A percentile compares a stretch with the other conserved stretches of the same genome.
These are phyloP conservation scores for Anguilla pacifica DNA, from an alignment of 2,797 vertebrate species.

Conservation along the genomic window DNA sequence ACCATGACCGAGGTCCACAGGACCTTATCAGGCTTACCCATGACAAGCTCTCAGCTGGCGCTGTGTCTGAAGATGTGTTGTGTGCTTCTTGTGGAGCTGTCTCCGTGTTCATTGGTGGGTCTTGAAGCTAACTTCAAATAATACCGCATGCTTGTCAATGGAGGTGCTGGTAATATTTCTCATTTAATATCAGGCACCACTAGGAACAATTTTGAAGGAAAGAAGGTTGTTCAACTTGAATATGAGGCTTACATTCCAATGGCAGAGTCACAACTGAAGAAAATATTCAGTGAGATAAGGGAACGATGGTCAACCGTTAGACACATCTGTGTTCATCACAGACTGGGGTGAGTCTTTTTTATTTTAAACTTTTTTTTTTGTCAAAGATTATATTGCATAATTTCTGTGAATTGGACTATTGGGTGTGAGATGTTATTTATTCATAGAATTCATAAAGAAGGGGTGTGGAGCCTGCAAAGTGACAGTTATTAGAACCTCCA, in stretches of 20 bases:
- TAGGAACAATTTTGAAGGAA: slow-evolving; percentile 81
- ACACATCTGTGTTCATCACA: slow-evolving; percentile 85
- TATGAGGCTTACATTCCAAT: slow-evolving; percentile 89
- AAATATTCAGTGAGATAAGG: slow-evolving; percentile 81
- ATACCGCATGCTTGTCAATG: not conserved
- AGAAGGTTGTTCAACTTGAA: slow-evolving; percentile 83
- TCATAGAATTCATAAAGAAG: not conserved
- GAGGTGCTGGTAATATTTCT: not conserved
- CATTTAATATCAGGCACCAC: slow-evolving; percentile 77
- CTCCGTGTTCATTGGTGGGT: slow-evolving; percentile 87
- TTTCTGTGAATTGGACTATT: not conserved
- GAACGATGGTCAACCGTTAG: slow-evolving; percentile 78
- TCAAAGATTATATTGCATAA: not conserved
- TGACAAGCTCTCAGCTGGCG: slow-evolving; percentile 79
- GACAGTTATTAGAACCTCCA: not conserved
- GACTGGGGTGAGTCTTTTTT: slow-evolving; percentile 79
- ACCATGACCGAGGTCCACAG: slow-evolving; percentile 56
- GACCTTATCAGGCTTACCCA: slow-evolving; percentile 78
- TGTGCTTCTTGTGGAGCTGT: slow-evolving; percentile 84
- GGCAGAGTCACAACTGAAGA: slow-evolving; percentile 85
- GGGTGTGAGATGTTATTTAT: not conserved
- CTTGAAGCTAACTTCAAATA: not conserved
- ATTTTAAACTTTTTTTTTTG: not conserved
- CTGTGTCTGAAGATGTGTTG: slow-evolving; percentile 73
- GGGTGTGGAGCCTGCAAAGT: not conserved